Conservation (phyloP, 1,140 invertebrate genomes). For the Cydia strobilella region DNA sequence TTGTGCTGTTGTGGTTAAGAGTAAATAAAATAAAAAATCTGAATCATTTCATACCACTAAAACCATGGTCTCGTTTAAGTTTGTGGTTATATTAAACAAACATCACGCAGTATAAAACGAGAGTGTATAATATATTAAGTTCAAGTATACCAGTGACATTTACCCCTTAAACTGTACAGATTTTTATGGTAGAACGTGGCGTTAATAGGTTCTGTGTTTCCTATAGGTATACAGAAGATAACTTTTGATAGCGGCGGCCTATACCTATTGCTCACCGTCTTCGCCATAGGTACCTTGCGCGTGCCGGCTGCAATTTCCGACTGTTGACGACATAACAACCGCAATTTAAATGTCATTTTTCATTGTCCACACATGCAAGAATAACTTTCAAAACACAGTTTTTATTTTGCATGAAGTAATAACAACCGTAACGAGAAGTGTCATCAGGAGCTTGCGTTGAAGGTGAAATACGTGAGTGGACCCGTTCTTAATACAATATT, state of each 20-base stretch:
- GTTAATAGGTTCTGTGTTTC: constrained; percentile 1
- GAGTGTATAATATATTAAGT: no score
- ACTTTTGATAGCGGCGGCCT: constrained; percentile 16
- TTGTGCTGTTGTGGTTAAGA: no score
- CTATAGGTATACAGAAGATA: not conserved
- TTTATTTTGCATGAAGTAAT: constrained; percentile 7
- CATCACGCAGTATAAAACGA: no score
- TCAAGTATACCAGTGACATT: not conserved
- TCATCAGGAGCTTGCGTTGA: no score
- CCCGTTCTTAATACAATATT: no score
- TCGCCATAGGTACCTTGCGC: not conserved
- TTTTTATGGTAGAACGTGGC: not conserved
- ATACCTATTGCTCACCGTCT: constrained; percentile 2
- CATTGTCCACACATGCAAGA: not conserved
- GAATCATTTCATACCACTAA: no score
- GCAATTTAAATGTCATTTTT: constrained; percentile 24
- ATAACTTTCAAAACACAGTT: not conserved
- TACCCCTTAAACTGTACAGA: not conserved
- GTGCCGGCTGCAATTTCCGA: constrained; percentile 7
- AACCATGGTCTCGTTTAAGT: no score
- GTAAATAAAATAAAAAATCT: no score
- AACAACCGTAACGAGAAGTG: no score
- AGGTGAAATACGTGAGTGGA: no score
- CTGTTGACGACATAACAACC: constrained; percentile 1
- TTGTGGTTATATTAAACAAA: no score